Conservation (phyloP, 2,113 vertebrate genomes). For the Eclectus roratus region DNA sequence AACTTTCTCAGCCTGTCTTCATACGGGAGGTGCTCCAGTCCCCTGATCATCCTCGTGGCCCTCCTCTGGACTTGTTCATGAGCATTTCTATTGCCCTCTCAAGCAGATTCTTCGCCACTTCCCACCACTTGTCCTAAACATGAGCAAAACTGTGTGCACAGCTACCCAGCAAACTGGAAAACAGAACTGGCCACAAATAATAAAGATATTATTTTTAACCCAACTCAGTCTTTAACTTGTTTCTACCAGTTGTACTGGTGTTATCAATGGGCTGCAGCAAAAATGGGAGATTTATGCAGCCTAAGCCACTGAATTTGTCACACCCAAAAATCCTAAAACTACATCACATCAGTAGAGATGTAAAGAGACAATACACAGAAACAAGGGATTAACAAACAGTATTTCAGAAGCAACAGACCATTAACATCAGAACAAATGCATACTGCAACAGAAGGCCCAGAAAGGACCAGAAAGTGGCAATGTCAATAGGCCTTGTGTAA, state of each 20-base stretch:
- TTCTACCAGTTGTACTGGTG: neutral
- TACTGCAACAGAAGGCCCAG: neutral
- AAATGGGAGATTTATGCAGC: neutral
- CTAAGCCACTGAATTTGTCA: neutral
- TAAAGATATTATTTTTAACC: neutral
- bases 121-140: neutral
- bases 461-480: neutral
- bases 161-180: neutral
- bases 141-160: neutral
- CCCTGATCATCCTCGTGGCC: no score
- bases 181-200: neutral
- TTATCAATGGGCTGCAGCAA: neutral
- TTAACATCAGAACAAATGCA: neutral
- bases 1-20: no score
- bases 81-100: neutral
- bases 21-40: no score
- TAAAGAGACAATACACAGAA: neutral
- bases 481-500: neutral
- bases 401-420: neutral
- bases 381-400: neutral
- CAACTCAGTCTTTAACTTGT: neutral
- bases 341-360: neutral
- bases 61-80: neutral
- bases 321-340: neutral
- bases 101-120: neutral